Base-by-base conservation (phyloP, 2,113 vertebrate genomes). In the Butastur rufipennis region DNA sequence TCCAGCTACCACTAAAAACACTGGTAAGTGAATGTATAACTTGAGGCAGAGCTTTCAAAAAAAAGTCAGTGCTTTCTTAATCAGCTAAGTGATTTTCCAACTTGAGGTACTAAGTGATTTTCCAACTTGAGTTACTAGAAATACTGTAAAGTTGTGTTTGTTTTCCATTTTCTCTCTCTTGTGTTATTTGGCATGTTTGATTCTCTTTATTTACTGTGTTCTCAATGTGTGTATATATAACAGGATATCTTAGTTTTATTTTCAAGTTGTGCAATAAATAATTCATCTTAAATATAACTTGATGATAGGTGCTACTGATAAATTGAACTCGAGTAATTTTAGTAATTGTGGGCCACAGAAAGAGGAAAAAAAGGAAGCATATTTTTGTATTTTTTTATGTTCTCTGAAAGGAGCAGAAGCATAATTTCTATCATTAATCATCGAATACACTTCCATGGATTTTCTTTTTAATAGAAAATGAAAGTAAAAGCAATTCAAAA, bases 401-500 rank as follows among this genome's bases (percentile, higher is more conserved):
- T 86, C 71, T 73, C 45, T 94, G 94, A 93, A 90, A 90, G 59
- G 62, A 80, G 63, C 34, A 84, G 73, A 45, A 67, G 52, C 52
- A 42, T 91, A 93, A 96, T 97, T 96, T 96, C 74, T 96, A 18
- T 70, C 71, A 97, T 97, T 96, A 95, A 97, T 96, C 91, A 95
- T 96, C 91, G 96, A 85, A 93, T 91, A 68, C 67, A 77, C 67
- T 95, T 94, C 31, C 68, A 97, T 93, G 95, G 89, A 94, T 96
- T 97, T 97, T 94, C 78, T 94, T 95, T 95, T 91, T 94, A 91
- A 87, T 90, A 88, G 67, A 96, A 93, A 95, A 82, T 87, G 74
- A 91, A 96, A 94, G 63, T 89, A 95, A 90, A 95, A 91, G 93
- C 94, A 91, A 94, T 97, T 95, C 78, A 88, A 96, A 95, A 90